Evolutionary conservation across 2,113 vertebrate species (phyloP).

Genomic region (Myrmecophaga tridactyla): DNA sequence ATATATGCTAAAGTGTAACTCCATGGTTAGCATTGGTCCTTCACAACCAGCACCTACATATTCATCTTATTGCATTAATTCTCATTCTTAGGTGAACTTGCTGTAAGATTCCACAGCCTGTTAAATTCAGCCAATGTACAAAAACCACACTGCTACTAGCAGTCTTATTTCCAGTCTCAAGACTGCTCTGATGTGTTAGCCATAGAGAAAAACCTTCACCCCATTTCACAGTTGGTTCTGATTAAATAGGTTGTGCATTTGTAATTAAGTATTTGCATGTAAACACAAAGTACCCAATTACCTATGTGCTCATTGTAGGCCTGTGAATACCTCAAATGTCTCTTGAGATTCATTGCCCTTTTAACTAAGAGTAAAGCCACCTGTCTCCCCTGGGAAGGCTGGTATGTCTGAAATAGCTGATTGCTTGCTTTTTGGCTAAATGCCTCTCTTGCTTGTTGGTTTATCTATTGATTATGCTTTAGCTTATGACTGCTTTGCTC

Average conservation of each 20-base stretch:
- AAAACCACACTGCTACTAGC: background rate
- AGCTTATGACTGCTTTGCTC: conserved; percentile 30
- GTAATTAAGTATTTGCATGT: conserved; percentile 41
- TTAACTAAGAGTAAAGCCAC: conserved; percentile 52
- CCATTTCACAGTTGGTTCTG: conserved; percentile 13
- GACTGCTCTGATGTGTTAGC: conserved; percentile 14
- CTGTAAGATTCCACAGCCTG: background rate
- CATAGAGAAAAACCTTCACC: background rate
- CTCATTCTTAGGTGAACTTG: background rate
- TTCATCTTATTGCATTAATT: background rate
- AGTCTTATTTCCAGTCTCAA: conserved; percentile 17
- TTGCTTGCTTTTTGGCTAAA: conserved; percentile 64
- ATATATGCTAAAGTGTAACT: background rate
- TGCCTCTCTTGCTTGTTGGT: conserved; percentile 22
- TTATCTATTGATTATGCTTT: conserved; percentile 62
- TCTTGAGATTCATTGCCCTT: conserved; percentile 58
- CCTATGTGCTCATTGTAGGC: conserved; percentile 22
- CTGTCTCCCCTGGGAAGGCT: conserved; percentile 47
- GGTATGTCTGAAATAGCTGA: conserved; percentile 31
- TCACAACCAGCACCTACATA: background rate
- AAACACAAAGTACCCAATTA: conserved; percentile 44
- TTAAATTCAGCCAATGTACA: background rate
- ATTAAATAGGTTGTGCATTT: conserved; percentile 53
- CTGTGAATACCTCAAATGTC: conserved; percentile 36
- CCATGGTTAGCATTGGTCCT: conserved; percentile 12